Conservation (phyloP, 2,113 vertebrate genomes). For the Misgurnus anguillicaudatus region DNA sequence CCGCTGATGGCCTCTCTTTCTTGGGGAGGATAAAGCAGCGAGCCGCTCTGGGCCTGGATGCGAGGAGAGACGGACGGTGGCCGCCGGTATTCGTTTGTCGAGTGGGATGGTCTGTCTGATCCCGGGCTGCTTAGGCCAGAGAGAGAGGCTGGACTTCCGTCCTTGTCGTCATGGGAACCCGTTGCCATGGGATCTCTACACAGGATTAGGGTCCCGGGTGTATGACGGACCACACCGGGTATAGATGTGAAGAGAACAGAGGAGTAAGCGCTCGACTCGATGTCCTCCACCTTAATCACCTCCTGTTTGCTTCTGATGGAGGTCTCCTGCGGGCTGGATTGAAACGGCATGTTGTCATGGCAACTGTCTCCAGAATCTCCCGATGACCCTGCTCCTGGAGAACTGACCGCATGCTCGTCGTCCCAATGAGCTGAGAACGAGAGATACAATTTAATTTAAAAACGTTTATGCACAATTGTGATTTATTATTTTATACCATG, state of each 20-base stretch:
- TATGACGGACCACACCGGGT: constrained; percentile 72
- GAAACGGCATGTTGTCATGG: constrained; percentile 78
- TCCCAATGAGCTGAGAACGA: constrained; percentile 84
- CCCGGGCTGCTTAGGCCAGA: constrained; percentile 88
- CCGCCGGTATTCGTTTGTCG: constrained; percentile 68
- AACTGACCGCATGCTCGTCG: constrained; percentile 90
- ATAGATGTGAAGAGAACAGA: constrained; percentile 66
- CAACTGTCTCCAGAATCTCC: constrained; percentile 91
- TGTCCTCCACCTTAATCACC: constrained; percentile 97
- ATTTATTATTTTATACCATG: no score
- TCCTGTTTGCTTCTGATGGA: constrained; percentile 92
- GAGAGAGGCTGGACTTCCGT: constrained; percentile 81
- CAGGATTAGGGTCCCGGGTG: constrained; percentile 80
- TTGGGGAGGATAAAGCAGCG: neutral
- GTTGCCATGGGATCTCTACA: constrained; percentile 69
- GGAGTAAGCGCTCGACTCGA: neutral
- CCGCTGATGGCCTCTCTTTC: neutral
- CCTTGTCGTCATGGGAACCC: constrained; percentile 57
- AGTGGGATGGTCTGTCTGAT: constrained; percentile 82
- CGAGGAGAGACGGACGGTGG: constrained; percentile 77
- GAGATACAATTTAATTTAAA: constrained; percentile 72
- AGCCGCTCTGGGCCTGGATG: neutral
- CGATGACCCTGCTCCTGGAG: constrained; percentile 91
- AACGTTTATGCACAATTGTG: constrained; percentile 7
- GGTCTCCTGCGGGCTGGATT: constrained; percentile 89